phyloP scores from a whole-genome alignment of 2,797 vertebrate genomes.

The Remorina albescens region DNA sequence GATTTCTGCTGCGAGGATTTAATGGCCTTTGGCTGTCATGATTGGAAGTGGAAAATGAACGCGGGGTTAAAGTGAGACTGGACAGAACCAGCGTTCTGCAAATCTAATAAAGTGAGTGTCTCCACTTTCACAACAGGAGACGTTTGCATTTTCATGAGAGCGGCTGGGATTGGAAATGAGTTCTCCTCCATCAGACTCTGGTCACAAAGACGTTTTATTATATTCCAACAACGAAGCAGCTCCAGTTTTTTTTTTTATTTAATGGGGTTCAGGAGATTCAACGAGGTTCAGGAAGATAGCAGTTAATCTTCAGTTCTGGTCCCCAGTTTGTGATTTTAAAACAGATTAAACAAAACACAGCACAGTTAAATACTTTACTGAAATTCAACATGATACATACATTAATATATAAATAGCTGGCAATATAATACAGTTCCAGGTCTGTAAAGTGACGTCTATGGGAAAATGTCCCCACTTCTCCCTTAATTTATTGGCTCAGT shows the following conservation, averaged over 20 bases:
- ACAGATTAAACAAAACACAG: too few species aligned
- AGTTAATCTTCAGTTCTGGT: too few species aligned
- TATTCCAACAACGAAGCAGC: background rate
- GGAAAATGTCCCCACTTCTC: too few species aligned
- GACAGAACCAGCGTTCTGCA: background rate
- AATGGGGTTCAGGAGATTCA: too few species aligned
- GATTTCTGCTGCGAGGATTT: conserved; percentile 12
- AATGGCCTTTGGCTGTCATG: background rate
- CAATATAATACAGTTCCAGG: too few species aligned
- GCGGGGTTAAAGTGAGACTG: background rate
- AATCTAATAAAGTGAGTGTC: background rate
- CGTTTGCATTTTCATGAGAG: background rate
- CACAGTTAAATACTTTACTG: too few species aligned
- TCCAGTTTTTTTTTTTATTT: background rate
- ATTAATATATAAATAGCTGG: too few species aligned
- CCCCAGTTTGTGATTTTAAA: too few species aligned
- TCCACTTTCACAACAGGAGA: background rate
- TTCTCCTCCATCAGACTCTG: conserved; percentile 1
- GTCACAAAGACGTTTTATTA: background rate
- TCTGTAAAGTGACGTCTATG: too few species aligned
- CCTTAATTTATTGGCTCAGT: too few species aligned
- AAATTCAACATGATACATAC: too few species aligned
- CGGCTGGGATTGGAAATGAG: background rate
- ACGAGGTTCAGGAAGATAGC: too few species aligned
- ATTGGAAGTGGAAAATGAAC: conserved; percentile 13